phyloP scores from a whole-genome alignment of 2,797 vertebrate genomes.

The Cetoscarus ocellatus region DNA sequence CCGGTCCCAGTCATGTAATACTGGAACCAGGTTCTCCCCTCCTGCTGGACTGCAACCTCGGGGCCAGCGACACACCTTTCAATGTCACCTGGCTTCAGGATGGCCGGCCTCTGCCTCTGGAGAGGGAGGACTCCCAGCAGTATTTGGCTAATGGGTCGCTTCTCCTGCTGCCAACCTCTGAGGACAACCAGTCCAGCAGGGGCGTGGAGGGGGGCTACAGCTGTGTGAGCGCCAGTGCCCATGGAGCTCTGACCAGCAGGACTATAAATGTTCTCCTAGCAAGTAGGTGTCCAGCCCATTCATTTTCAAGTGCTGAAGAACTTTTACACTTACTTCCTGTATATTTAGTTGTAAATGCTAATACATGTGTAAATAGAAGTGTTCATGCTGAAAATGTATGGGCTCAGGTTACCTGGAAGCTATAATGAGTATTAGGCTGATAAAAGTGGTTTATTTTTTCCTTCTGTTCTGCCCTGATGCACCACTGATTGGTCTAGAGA shows the following conservation, averaged over 20 bases:
- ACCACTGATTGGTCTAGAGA: neutral
- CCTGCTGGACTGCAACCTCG: constrained; percentile 90
- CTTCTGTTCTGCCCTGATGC: neutral
- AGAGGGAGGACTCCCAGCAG: constrained; percentile 78
- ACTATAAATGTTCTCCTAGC: constrained; percentile 88
- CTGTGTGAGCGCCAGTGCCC: constrained; percentile 87
- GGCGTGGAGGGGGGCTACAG: constrained; percentile 91
- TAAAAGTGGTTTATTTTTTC: neutral
- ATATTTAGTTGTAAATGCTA: neutral
- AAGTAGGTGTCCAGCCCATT: constrained; percentile 85
- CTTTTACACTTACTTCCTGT: neutral
- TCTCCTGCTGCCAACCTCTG: constrained; percentile 75
- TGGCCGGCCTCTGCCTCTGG: constrained; percentile 80
- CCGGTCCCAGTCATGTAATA: constrained; percentile 88
- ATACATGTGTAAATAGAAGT: neutral
- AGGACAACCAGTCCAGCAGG: constrained; percentile 49
- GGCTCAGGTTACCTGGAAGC: neutral
- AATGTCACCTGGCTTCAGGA: constrained; percentile 93
- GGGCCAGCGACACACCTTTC: constrained; percentile 76
- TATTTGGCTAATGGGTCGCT: constrained; percentile 91
- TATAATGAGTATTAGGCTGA: neutral
- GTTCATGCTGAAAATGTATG: neutral
- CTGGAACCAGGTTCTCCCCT: constrained; percentile 87
- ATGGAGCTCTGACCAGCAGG: constrained; percentile 91
- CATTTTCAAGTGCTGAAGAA: neutral